phyloP scores from a whole-genome alignment of 2,113 vertebrate species.

The Pogona vitticeps region DNA sequence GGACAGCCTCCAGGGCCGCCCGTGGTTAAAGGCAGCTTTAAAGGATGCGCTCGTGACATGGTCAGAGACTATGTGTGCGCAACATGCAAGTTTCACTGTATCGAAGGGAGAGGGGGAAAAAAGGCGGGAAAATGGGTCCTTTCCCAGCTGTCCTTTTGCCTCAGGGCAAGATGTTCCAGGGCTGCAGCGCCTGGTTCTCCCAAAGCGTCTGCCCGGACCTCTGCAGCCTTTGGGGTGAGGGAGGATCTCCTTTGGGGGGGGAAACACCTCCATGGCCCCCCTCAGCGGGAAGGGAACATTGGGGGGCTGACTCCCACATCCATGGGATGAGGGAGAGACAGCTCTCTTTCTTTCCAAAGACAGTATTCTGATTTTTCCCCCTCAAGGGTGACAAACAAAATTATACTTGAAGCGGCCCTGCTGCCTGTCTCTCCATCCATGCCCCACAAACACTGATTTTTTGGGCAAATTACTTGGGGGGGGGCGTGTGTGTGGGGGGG shows the following conservation, averaged over 20 bases:
- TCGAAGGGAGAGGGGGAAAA: not conserved
- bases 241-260: not conserved
- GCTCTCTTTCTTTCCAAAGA: no score
- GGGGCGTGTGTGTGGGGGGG: no score
- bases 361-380: no score
- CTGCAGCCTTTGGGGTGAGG: constrained; percentile 76
- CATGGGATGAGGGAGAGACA: not conserved
- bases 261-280: not conserved
- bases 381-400: no score
- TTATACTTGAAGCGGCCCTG: no score
- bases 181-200: constrained; percentile 75
- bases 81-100: not conserved
- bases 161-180: constrained; percentile 66
- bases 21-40: not conserved
- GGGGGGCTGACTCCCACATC: no score
- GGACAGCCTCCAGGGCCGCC: no score
- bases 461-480: not conserved
- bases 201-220: constrained; percentile 67
- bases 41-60: no score
- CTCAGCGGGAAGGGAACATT: not conserved
- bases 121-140: not conserved
- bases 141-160: rapidly evolving
- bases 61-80: no score
- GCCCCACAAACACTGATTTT: not conserved
- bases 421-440: no score